Percentiles rank a stretch among this genome's conserved stretches.
These are phyloP conservation scores for Ctenopoma kingsleyae DNA, from an alignment of 2,797 vertebrate species.

Conservation along the genomic window DNA sequence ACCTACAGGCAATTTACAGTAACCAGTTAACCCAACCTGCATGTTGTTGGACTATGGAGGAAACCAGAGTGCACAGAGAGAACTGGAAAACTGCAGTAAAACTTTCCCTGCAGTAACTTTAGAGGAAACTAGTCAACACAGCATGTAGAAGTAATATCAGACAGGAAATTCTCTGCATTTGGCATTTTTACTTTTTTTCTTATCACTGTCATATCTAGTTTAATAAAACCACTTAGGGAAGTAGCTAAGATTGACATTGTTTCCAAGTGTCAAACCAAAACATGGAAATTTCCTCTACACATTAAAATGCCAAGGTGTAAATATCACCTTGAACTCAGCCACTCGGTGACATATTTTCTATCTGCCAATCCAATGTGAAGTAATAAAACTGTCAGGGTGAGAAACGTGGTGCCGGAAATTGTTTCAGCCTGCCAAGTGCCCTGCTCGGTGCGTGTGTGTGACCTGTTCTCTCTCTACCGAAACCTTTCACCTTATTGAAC, in stretches of 20 bases:
- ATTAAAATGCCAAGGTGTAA: slow-evolving; percentile 26
- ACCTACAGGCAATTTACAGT: no score
- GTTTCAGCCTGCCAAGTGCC: not conserved
- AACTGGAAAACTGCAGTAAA: no score
- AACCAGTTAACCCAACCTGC: no score
- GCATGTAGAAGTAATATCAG: not conserved
- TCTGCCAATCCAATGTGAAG: slow-evolving; percentile 19
- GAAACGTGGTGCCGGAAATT: not conserved
- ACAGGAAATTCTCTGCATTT: not conserved
- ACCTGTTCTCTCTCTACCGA: not conserved
- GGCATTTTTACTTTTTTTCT: not conserved
- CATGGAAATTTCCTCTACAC: not conserved
- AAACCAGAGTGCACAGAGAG: no score
- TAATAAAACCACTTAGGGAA: not conserved
- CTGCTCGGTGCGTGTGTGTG: not conserved
- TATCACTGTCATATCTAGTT: not conserved
- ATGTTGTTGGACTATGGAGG: no score
- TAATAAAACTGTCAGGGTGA: slow-evolving; percentile 54
- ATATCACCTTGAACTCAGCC: slow-evolving; percentile 36
- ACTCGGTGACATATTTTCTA: slow-evolving; percentile 12
- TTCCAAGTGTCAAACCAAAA: slow-evolving; percentile 12
- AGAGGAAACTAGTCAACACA: not conserved
- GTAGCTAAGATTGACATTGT: not conserved
- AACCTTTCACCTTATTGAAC: not conserved
- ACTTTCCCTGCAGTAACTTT: not conserved